Conservation (phyloP, 2,797 vertebrate species). For the Otolemur crassicaudatus region DNA sequence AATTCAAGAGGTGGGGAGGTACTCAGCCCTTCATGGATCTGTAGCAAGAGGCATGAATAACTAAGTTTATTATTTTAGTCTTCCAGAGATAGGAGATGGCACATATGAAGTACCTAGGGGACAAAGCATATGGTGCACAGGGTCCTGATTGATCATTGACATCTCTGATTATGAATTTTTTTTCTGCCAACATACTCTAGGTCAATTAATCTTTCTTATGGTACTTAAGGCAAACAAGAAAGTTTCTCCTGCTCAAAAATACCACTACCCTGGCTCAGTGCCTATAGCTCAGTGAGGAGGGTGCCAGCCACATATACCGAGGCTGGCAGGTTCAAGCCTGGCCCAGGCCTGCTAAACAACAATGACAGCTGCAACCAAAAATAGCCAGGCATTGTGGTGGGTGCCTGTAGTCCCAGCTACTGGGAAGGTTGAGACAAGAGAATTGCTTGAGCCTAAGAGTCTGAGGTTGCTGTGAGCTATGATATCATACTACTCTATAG, state of each 20-base stretch:
- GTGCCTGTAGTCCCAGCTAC: too few species aligned
- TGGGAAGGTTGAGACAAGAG: too few species aligned
- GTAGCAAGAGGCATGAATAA: background rate
- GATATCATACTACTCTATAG: too few species aligned
- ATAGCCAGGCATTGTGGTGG: too few species aligned
- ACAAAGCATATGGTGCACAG: background rate
- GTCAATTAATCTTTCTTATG: background rate
- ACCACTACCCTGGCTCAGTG: background rate
- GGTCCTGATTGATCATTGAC: background rate
- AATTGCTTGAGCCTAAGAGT: too few species aligned
- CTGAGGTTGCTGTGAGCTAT: too few species aligned
- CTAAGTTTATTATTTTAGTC: background rate
- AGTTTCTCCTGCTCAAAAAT: background rate
- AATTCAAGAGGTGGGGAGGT: background rate
- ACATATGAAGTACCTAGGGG: background rate
- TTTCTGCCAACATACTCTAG: background rate
- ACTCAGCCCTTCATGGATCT: background rate
- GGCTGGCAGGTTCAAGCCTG: too few species aligned
- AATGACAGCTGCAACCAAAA: too few species aligned
- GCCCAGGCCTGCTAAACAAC: too few species aligned
- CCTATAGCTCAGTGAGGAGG: too few species aligned
- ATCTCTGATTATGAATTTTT: background rate
- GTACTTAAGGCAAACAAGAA: background rate
- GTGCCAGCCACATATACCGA: too few species aligned
- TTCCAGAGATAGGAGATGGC: background rate